These are phyloP conservation scores for Sander lucioperca DNA, from an alignment of 2,113 vertebrate genomes.

Conservation along the genomic window DNA sequence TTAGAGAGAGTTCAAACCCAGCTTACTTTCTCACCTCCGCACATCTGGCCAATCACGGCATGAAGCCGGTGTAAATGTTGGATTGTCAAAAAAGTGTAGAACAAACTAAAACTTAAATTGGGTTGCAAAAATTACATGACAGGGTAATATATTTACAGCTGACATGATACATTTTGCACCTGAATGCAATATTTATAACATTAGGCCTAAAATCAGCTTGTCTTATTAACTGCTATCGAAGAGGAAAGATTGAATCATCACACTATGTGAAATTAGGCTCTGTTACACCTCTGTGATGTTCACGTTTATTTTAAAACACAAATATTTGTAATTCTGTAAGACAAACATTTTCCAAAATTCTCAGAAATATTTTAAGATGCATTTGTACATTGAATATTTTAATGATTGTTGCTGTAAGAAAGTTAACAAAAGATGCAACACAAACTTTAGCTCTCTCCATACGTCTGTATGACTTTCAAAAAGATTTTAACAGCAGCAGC, in stretches of 20 bases:
- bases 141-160: background rate
- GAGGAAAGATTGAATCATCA: background rate
- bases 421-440: background rate
- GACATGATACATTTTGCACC: background rate
- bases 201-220: background rate
- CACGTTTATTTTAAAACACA: background rate
- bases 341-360: background rate
- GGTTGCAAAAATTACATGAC: background rate
- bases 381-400: background rate
- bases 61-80: too few species aligned
- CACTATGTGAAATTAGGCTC: background rate
- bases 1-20: too few species aligned
- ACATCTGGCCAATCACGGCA: too few species aligned
- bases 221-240: background rate
- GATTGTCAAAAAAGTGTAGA: background rate
- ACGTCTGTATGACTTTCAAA: background rate
- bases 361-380: background rate
- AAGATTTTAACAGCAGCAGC: constrained; percentile 1
- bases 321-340: background rate
- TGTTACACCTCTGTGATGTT: background rate
- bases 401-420: background rate
- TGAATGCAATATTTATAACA: background rate
- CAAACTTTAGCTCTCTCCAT: background rate
- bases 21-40: too few species aligned
- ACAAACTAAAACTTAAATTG: background rate